These are phyloP conservation scores for Phyllotis vaccarum DNA, from an alignment of 2,797 vertebrate genomes.

Conservation along the genomic window DNA sequence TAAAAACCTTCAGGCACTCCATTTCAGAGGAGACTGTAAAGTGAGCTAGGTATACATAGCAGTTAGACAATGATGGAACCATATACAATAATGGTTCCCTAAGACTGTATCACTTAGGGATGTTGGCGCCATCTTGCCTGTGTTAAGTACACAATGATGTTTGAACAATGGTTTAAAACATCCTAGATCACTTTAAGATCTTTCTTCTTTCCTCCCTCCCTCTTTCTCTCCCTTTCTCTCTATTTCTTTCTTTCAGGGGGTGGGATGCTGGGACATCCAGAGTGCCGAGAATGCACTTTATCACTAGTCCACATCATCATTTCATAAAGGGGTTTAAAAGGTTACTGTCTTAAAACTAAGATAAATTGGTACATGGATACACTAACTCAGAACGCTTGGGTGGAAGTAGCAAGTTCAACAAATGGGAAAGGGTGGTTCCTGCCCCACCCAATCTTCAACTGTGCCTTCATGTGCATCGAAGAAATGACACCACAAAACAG, in stretches of 20 bases:
- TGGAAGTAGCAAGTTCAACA: accelerated
- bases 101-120: not conserved
- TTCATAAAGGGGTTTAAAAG: not conserved
- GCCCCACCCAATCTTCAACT: accelerated
- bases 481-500: not conserved
- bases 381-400: not conserved
- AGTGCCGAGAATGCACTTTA: not conserved
- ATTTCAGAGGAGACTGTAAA: not conserved
- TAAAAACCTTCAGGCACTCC: not conserved
- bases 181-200: too few species aligned
- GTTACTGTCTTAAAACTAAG: not conserved
- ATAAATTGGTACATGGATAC: not conserved
- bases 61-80: not conserved
- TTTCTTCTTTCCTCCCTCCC: not conserved
- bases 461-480: accelerated
- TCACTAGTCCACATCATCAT: too few species aligned
- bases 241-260: not conserved
- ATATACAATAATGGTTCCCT: not conserved
- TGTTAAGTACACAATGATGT: not conserved
- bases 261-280: not conserved
- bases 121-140: not conserved
- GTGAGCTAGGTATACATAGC: not conserved
- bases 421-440: not conserved
- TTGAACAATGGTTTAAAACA: not conserved
- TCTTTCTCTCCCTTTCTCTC: not conserved